Evolutionary conservation across 2,113 vertebrate genomes (phyloP), one percentile per base, ranked within the genome.

Genomic region (Takifugu bimaculatus): DNA sequence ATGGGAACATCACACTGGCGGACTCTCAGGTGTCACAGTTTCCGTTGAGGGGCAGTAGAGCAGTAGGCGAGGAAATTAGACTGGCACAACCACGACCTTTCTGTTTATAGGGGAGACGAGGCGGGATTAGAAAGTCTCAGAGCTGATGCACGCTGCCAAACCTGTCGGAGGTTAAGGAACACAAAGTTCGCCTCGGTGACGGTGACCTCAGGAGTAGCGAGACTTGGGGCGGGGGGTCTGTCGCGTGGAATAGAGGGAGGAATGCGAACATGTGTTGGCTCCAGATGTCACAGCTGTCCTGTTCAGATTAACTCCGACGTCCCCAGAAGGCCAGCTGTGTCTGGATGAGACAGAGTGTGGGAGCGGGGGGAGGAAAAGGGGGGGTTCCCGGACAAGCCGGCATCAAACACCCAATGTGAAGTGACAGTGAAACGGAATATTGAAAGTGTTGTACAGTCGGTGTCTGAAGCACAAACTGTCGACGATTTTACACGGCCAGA

Each of bases 251-350:
- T 63, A 54, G 59, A 68, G 0, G 12, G 39, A 65, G 59, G 62
- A 63, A 75, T 75, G 59, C 39, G 65, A 50, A 65, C 44, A 52
- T 47, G 50, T 58, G 27, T 60, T 49, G 6, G 54, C 4, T 43
- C 85, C 87, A 87, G 83, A 87, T 85, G 81, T 84, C 81, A 59
- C 78, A 80, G 73, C 76, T 79, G 85, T 82, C 73, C 59, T 15
- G 50, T n/a, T 47, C 56, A 73, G 87, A 88, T 87, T 86, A 85
- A 79, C 14, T 70, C 55, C 51, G 57, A 50, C 74, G 54, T 53
- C 68, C 66, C n/a, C 70, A 85, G 82, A 80, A 75, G 68, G 66
- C 64, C 85, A 87, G 82, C 85, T 71, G 77, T 81, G 65, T 70
- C 63, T 73, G 77, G 45, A 60, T 2, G 12, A 70, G 50, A 48